A percentile compares a stretch with the other conserved stretches of the same genome.
Conservation (phyloP, 2,888 invertebrate genomes). For the Teinopalpus imperialis region DNA sequence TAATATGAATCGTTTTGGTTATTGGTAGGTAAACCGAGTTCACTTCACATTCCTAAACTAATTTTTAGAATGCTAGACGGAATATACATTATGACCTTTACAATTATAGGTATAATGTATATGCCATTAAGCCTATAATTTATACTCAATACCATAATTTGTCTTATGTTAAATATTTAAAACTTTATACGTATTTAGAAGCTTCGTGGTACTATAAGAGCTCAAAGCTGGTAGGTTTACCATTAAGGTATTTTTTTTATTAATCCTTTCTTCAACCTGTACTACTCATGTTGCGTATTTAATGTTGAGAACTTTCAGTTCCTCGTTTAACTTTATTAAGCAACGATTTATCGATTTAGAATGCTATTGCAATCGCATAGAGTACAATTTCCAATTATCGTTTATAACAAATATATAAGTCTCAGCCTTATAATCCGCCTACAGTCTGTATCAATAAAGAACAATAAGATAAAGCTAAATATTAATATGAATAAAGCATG, state of each 20-base stretch:
- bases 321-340: slow-evolving; percentile 1
- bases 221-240: too few species aligned
- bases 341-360: neutral
- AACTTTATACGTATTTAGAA: too few species aligned
- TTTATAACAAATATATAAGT: neutral
- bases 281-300: slow-evolving; percentile 1
- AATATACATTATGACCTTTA: slow-evolving; percentile 5
- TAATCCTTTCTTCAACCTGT: too few species aligned
- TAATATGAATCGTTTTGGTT: slow-evolving; percentile 33
- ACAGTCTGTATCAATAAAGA: slow-evolving; percentile 9
- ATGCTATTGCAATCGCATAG: neutral
- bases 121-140: neutral
- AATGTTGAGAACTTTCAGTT: slow-evolving; percentile 13
- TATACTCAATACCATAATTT: too few species aligned
- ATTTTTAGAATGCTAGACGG: slow-evolving; percentile 15
- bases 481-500: slow-evolving; percentile 13
- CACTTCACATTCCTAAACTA: slow-evolving; percentile 29
- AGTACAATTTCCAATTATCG: neutral
- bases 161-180: too few species aligned
- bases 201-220: too few species aligned
- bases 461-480: slow-evolving; percentile 19
- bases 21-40: slow-evolving; percentile 25
- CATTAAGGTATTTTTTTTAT: too few species aligned
- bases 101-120: neutral
- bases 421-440: slow-evolving; percentile 13